Evolutionary conservation across 2,888 invertebrate species (phyloP).

Genomic region (Ypsolopha sequella): DNA sequence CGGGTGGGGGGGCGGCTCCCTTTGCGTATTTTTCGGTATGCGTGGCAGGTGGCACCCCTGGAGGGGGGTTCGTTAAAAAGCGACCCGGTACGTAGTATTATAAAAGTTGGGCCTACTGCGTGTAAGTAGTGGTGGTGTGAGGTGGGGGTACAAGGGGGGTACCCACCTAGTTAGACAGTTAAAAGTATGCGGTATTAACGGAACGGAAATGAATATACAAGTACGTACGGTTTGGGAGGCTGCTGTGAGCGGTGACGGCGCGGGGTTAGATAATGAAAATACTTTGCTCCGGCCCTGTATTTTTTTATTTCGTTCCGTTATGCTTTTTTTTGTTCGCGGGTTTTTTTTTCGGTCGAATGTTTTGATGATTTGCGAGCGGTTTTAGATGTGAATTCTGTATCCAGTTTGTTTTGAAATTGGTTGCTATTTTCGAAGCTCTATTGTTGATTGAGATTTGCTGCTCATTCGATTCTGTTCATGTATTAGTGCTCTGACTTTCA

Average conservation of each 20-base stretch:
- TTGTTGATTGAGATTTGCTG: no score
- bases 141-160: conserved; percentile 20
- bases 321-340: background rate
- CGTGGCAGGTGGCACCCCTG: conserved; percentile 65
- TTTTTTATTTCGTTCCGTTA: conserved; percentile 25
- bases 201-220: conserved; percentile 70
- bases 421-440: background rate
- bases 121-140: conserved; percentile 62
- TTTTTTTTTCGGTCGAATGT: background rate
- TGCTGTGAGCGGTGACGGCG: conserved; percentile 37
- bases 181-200: conserved; percentile 72
- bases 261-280: conserved; percentile 67
- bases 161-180: conserved; percentile 69
- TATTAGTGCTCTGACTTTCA: no score
- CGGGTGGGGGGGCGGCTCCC: conserved; percentile 35
- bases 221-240: conserved; percentile 62
- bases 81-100: conserved; percentile 67
- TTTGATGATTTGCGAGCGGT: background rate
- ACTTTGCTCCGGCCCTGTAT: conserved; percentile 35
- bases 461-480: no score
- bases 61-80: conserved; percentile 66
- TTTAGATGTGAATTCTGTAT: background rate
- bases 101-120: conserved; percentile 71
- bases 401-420: background rate
- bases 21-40: conserved; percentile 69